Evolutionary conservation across 2,113 vertebrate genomes (phyloP).

Genomic region (Corythornis cristatus): DNA sequence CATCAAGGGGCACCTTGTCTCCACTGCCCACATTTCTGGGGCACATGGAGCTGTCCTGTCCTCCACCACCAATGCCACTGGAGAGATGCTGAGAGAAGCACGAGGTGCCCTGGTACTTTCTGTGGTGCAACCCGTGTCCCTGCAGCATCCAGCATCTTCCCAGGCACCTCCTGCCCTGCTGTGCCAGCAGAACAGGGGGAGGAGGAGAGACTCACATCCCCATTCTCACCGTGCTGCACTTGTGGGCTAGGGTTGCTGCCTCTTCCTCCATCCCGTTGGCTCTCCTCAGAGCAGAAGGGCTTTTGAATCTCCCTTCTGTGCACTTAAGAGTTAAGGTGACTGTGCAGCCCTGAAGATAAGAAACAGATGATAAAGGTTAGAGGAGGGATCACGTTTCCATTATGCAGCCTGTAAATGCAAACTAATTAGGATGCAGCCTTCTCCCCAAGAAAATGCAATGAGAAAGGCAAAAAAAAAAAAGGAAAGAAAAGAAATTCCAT

Average conservation of each 20-base stretch:
- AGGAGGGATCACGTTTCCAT: neutral
- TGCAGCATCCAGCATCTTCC: neutral
- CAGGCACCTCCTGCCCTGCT: accelerated
- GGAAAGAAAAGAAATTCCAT: neutral
- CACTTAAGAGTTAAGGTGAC: neutral
- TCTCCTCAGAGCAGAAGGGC: neutral
- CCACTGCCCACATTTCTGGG: neutral
- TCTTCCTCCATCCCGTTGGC: neutral
- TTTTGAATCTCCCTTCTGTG: neutral
- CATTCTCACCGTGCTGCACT: accelerated
- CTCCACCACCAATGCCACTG: accelerated
- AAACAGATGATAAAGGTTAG: slow-evolving; percentile 34
- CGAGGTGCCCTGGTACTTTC: accelerated
- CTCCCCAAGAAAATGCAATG: neutral
- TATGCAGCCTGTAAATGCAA: neutral
- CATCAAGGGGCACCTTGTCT: no score
- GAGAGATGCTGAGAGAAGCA: neutral
- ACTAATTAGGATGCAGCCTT: slow-evolving; percentile 22
- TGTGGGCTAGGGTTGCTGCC: neutral
- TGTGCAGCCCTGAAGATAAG: neutral
- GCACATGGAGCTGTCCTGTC: accelerated
- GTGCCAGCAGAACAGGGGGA: neutral
- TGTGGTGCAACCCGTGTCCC: accelerated
- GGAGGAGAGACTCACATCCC: accelerated
- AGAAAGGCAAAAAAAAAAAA: neutral